Conservation (phyloP, 2,113 vertebrate genomes). For the Sigmodon hispidus region DNA sequence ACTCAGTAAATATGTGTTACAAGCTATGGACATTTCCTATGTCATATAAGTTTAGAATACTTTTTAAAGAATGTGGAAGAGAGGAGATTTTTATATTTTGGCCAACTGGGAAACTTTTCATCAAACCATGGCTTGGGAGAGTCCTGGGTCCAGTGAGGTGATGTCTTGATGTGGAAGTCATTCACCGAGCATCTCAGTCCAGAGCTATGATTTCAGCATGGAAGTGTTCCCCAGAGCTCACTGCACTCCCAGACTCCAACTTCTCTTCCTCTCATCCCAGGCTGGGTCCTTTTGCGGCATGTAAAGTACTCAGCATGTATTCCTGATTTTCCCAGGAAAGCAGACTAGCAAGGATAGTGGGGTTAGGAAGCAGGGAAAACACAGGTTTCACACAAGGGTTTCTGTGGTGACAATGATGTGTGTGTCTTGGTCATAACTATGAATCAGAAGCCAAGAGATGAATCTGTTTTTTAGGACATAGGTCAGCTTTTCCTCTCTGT, state of each 20-base stretch:
- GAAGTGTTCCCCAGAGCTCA: not conserved
- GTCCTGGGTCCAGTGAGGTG: not conserved
- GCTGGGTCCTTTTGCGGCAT: conserved; percentile 55
- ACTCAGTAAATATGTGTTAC: conserved; percentile 7
- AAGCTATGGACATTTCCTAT: not conserved
- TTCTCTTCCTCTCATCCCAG: conserved; percentile 50
- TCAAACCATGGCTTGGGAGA: conserved; percentile 3
- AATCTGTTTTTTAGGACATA: not conserved
- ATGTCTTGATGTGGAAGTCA: not conserved
- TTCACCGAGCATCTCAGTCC: not conserved
- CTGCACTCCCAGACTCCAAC: conserved; percentile 54
- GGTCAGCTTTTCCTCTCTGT: not conserved
- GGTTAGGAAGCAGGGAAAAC: not conserved
- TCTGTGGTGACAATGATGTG: not conserved
- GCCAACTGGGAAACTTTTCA: not conserved
- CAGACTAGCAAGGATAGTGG: not conserved
- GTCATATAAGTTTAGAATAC: not conserved
- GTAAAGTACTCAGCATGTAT: conserved; percentile 22
- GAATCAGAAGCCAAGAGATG: not conserved
- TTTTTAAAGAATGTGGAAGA: conserved; percentile 4
- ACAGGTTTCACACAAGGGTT: not conserved
- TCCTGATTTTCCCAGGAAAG: not conserved
- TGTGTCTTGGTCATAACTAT: not conserved
- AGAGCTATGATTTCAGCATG: not conserved
- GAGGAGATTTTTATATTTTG: not conserved